Conservation (phyloP, 92 coral and sea anemone species). For the Umimayanthus chanpuru region DNA sequence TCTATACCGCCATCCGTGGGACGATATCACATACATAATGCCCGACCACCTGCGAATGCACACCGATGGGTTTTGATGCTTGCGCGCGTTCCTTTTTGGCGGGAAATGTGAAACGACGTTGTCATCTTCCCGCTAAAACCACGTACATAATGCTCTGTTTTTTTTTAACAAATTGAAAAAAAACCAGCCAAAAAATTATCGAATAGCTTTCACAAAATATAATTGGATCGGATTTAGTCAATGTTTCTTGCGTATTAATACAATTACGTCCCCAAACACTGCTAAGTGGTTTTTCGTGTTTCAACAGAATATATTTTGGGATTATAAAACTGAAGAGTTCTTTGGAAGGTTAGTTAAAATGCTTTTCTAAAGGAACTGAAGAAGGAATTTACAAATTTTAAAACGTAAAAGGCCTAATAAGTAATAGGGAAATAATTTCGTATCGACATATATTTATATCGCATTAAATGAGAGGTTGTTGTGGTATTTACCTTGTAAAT, state of each 20-base stretch:
- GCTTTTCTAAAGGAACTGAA: background rate
- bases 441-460: background rate
- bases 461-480: constrained; percentile 10
- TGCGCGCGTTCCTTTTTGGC: constrained; percentile 15
- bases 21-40: constrained; percentile 96
- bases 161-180: background rate
- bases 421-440: background rate
- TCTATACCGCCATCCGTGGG: constrained; percentile 99
- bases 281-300: background rate
- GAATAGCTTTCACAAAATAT: no score
- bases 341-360: background rate
- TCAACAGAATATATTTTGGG: no score
- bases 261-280: background rate
- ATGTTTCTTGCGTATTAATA: background rate
- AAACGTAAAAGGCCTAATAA: background rate
- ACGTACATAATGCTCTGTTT: background rate
- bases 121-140: constrained; percentile 23
- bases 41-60: constrained; percentile 92
- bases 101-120: constrained; percentile 22
- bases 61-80: constrained; percentile 90
- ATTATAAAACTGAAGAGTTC: no score
- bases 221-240: background rate
- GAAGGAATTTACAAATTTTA: background rate
- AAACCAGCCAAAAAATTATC: background rate
- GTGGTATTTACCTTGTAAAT: background rate